Evolutionary conservation across 2,888 invertebrate species (phyloP).

Genomic region (Lasioglossum lativentre): DNA sequence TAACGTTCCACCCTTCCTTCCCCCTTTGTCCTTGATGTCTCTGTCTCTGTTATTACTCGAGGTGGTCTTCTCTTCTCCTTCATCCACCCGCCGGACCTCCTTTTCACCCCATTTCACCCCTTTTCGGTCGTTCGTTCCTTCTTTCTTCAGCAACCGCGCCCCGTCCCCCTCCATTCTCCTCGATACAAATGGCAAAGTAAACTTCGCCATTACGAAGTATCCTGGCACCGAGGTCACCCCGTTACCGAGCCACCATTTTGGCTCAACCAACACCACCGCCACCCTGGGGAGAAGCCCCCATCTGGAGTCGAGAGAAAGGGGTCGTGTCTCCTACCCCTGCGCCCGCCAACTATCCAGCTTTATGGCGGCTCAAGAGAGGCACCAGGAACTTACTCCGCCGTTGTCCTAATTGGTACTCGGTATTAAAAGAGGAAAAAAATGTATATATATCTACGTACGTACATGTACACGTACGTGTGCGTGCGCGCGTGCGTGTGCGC

Average conservation of each 20-base stretch:
- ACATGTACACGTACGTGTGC: background rate
- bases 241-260: constrained; percentile 72
- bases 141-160: constrained; percentile 39
- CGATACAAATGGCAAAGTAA: constrained; percentile 84
- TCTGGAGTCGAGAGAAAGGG: constrained; percentile 64
- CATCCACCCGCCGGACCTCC: background rate
- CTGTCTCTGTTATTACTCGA: constrained; percentile 30
- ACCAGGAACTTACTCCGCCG: constrained; percentile 70
- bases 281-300: constrained; percentile 66
- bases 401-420: constrained; percentile 67
- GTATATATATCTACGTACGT: background rate
- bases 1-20: background rate
- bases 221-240: constrained; percentile 70
- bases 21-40: background rate
- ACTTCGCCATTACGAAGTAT: constrained; percentile 83
- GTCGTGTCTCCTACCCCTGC: constrained; percentile 21
- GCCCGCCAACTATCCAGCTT: constrained; percentile 61
- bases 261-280: constrained; percentile 63
- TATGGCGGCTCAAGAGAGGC: constrained; percentile 69
- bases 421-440: constrained; percentile 62
- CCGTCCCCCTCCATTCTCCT: constrained; percentile 44
- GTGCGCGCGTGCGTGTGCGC: background rate
- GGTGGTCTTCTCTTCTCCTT: background rate
- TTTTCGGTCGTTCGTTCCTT: background rate
- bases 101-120: background rate